Evolutionary conservation across 2,888 invertebrate species (phyloP).

Genomic region (Acanthopleura granulata): DNA sequence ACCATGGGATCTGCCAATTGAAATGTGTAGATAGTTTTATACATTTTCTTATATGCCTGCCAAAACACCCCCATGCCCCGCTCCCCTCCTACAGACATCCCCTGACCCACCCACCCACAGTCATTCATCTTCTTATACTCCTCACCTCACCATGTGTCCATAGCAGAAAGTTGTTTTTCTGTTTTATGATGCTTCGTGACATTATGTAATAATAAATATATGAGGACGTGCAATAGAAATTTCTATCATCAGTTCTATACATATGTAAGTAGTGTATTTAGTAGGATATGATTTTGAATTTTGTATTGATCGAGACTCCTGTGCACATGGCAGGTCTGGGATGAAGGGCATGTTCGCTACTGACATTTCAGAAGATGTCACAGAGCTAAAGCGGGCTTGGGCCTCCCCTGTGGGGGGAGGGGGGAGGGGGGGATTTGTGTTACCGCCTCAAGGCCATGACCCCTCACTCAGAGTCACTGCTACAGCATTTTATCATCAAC

Average conservation of each 20-base stretch:
- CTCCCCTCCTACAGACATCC: too few species aligned
- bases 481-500: not conserved
- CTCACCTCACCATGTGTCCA: too few species aligned
- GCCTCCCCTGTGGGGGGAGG: not conserved
- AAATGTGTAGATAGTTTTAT: conserved; percentile 5
- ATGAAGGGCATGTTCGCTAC: too few species aligned
- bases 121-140: too few species aligned
- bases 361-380: too few species aligned
- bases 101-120: too few species aligned
- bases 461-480: too few species aligned
- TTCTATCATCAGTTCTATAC: conserved; percentile 1
- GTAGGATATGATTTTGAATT: not conserved
- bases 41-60: conserved; percentile 2
- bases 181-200: not conserved
- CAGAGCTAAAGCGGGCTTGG: not conserved
- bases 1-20: too few species aligned
- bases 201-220: not conserved
- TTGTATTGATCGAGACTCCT: not conserved
- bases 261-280: conserved; percentile 10
- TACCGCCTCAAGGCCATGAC: too few species aligned
- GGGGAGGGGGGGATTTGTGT: not conserved
- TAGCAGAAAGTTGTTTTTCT: not conserved
- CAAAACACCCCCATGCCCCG: not conserved
- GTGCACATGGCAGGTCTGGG: too few species aligned
- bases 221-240: conserved; percentile 2